Conservation (phyloP, 2,797 vertebrate species). For the Microhierax caerulescens region DNA sequence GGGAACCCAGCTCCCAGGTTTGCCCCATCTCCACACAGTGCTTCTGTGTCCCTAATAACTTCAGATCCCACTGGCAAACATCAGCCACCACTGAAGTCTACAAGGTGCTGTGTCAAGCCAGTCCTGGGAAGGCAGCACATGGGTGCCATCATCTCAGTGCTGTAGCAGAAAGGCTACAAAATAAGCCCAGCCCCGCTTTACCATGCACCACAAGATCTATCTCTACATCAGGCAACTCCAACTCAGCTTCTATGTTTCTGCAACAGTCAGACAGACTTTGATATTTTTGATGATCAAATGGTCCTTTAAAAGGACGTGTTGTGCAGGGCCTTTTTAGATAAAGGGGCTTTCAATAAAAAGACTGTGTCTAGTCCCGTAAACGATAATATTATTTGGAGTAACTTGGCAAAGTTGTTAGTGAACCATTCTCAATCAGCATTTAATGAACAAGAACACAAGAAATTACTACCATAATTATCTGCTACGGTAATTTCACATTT, state of each 20-base stretch:
- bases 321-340: background rate
- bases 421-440: background rate
- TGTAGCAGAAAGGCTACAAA: background rate
- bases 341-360: background rate
- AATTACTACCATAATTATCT: background rate
- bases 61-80: background rate
- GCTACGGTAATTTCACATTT: background rate
- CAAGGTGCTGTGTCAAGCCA: accelerated
- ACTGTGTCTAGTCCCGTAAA: background rate
- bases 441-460: background rate
- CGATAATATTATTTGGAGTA: background rate
- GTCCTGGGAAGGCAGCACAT: background rate
- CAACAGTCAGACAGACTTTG: background rate
- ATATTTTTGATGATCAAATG: background rate
- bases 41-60: background rate
- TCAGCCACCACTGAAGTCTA: background rate
- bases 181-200: background rate
- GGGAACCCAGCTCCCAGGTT: background rate
- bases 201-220: background rate
- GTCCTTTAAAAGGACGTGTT: background rate
- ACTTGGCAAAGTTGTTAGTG: background rate
- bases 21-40: background rate
- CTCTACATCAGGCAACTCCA: background rate
- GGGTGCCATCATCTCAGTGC: background rate
- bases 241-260: background rate